Base-by-base conservation (phyloP, 2,888 invertebrate species). In the Oscheius sp. region DNA sequence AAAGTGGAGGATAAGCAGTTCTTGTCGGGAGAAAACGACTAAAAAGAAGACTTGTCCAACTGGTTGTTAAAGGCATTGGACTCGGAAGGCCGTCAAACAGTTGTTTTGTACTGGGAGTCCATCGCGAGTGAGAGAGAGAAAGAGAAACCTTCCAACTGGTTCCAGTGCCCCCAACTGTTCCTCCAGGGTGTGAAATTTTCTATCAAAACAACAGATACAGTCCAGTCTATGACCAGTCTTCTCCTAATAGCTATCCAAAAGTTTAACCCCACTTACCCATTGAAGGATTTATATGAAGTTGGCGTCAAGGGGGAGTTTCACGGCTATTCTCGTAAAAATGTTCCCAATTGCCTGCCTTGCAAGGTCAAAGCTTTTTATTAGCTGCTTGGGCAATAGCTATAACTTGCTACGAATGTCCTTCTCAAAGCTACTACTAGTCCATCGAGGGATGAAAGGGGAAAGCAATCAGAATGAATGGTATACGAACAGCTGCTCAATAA, bases 121-220 rank as follows among this genome's bases (percentile, higher is more conserved):
- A 34, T 34, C 39, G 57, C 57, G 34, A 57, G 25, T 3, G n/a
- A 42, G 12, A 37, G 37, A 42, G 50, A n/a, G n/a, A n/a, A n/a
- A n/a, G n/a, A n/a, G n/a, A n/a, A n/a, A 57, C 57, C 39, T 57
- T 57, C 37, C 37, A 57, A 57, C 57, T 57, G 57, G 57, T 57
- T 57, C 25, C 57, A n/a, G 17, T 57, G 37, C 39, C 23, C 57
- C 52, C n/a, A 29, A 52, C 27, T 25, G 27, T 27, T 20, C 52
- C 52, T 52, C 52, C 27, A 25, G 23, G 29, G 27, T 27, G 27
- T 20, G 27, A 52, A 52, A 52, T 10, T 27, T 27, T 29, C n/a
- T 52, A 52, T 29, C 25, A 52, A 42, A n/a, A 52, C 27, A 23
- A 27, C n/a, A 20, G 52, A 25, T 52, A 25, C 42, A 42, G 52